Percentiles rank a stretch among this genome's conserved stretches.
phyloP scores from a whole-genome alignment of 2,113 vertebrate species.

The Atherinomorus stipes region DNA sequence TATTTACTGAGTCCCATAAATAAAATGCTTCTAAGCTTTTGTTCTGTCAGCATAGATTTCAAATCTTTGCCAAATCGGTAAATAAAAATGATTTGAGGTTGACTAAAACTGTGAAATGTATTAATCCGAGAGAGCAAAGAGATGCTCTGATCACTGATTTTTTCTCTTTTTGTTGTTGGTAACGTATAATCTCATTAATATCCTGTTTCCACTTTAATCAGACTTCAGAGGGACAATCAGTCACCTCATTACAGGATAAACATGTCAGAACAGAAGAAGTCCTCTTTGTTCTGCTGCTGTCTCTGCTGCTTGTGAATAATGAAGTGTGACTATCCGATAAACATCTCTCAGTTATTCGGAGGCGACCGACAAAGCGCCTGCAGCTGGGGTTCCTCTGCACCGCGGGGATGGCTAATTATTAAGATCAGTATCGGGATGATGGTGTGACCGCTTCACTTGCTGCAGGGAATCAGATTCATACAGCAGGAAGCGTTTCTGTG shows the following conservation, averaged over 20 bases:
- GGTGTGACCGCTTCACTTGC: neutral
- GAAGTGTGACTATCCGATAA: constrained; percentile 33
- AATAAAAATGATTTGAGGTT: neutral
- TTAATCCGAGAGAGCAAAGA: neutral
- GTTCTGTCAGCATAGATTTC: no score
- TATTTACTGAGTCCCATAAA: no score
- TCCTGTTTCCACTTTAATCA: neutral
- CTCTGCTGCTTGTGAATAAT: neutral
- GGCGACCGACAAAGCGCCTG: neutral
- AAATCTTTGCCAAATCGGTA: neutral
- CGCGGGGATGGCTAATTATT: constrained; percentile 25
- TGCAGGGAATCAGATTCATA: neutral
- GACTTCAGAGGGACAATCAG: neutral
- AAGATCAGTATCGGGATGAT: constrained; percentile 41
- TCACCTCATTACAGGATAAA: constrained; percentile 3
- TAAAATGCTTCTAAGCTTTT: no score
- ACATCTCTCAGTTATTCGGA: constrained; percentile 18
- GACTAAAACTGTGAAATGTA: neutral
- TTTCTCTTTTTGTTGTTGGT: neutral
- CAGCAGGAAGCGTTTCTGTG: neutral
- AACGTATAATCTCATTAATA: neutral
- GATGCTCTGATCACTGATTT: neutral
- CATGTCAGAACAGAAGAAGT: neutral
- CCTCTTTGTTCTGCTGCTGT: constrained; percentile 12
- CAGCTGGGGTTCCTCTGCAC: constrained; percentile 1